Conservation (phyloP, 2,888 invertebrate genomes). For the Smittia sp. region DNA sequence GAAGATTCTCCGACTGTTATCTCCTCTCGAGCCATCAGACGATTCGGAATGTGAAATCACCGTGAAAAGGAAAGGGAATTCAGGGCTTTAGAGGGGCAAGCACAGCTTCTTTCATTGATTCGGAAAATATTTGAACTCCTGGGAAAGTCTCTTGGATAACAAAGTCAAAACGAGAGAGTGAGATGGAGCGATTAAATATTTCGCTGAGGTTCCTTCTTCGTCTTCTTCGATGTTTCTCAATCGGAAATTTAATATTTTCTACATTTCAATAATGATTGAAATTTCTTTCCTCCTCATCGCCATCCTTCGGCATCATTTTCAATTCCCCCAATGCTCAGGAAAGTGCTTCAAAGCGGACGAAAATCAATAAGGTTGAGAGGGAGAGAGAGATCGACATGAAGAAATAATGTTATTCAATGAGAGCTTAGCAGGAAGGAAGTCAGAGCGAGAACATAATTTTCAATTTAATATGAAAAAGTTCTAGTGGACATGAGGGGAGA, state of each 20-base stretch:
- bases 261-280: slow-evolving; percentile 16
- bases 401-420: background rate
- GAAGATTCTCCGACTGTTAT: background rate
- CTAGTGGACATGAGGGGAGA: background rate
- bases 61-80: too few relatives aligned
- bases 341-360: background rate
- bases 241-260: slow-evolving; percentile 20
- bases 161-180: too few relatives aligned
- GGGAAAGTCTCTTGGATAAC: too few relatives aligned
- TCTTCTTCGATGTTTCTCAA: background rate
- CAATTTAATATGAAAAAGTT: background rate
- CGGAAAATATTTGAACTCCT: background rate
- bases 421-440: background rate
- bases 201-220: slow-evolving; percentile 7
- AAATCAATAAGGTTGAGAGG: background rate
- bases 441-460: background rate
- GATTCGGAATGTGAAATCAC: too few relatives aligned
- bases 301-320: background rate
- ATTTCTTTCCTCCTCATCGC: background rate
- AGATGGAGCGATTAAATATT: background rate
- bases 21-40: too few relatives aligned
- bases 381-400: background rate
- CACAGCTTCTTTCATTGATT: background rate
- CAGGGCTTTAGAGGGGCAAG: too few relatives aligned
- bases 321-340: background rate